phyloP scores from a whole-genome alignment of 2,113 vertebrate species.

The Pandion haliaetus region DNA sequence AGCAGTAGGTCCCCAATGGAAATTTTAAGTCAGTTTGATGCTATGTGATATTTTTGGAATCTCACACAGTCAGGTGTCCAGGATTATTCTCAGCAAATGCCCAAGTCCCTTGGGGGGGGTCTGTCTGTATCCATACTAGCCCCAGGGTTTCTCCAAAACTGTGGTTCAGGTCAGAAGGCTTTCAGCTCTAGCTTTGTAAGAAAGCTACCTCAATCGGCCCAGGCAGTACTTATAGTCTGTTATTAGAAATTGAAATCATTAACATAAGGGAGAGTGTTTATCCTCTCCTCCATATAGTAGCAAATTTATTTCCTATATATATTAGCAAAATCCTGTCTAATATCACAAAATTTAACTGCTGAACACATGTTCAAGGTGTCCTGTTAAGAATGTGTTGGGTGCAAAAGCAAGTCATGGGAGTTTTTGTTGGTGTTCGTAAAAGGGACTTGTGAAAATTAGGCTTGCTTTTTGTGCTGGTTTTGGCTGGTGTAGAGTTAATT shows the following conservation, averaged over 20 bases:
- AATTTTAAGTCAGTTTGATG: background rate
- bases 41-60: background rate
- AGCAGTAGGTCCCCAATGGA: background rate
- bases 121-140: background rate
- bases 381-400: background rate
- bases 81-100: background rate
- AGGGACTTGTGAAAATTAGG: background rate
- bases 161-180: slow-evolving; percentile 66
- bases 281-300: background rate
- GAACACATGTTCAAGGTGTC: background rate
- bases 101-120: background rate
- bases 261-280: background rate
- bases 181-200: slow-evolving; percentile 41
- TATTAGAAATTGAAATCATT: background rate
- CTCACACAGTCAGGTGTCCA: background rate
- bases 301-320: background rate
- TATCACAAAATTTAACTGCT: background rate
- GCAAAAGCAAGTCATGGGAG: background rate
- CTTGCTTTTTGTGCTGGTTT: background rate
- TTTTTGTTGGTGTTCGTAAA: background rate
- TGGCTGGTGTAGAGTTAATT: background rate
- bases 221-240: slow-evolving; percentile 30
- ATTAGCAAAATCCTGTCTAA: background rate
- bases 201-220: slow-evolving; percentile 37
- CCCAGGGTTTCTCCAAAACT: slow-evolving; percentile 48